These are phyloP conservation scores for Rotaria macrura DNA, from an alignment of 2,888 invertebrate species.

Conservation along the genomic window DNA sequence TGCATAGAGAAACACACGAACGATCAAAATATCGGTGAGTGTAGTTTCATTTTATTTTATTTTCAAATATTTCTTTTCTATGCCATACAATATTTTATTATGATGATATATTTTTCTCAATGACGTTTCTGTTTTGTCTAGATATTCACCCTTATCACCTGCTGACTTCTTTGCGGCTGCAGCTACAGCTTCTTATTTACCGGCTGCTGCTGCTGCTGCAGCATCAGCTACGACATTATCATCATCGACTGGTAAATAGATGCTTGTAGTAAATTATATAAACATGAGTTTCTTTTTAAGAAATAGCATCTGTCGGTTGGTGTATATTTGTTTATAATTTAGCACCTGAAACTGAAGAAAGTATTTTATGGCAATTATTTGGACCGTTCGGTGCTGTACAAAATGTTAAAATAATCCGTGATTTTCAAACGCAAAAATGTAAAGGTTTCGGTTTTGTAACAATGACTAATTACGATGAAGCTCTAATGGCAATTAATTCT, in stretches of 20 bases:
- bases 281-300: not conserved
- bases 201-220: conserved; percentile 20
- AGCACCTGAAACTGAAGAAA: conserved; percentile 80
- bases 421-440: conserved; percentile 87
- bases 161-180: conserved; percentile 23
- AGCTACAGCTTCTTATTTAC: conserved; percentile 5
- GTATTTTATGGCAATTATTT: conserved; percentile 81
- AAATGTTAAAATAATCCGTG: conserved; percentile 88
- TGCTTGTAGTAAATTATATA: not conserved
- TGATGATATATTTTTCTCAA: too few species aligned
- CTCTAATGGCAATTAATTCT: conserved; percentile 85
- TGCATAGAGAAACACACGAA: conserved; percentile 13
- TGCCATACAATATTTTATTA: not conserved
- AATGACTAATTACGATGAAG: conserved; percentile 95
- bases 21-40: conserved; percentile 20
- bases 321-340: conserved; percentile 85
- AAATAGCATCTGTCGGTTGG: conserved; percentile 62
- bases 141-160: conserved; percentile 12
- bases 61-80: too few species aligned
- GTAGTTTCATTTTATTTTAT: not conserved
- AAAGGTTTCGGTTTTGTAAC: conserved; percentile 96
- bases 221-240: conserved; percentile 35
- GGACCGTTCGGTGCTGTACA: conserved; percentile 94
- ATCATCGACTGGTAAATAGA: conserved; percentile 9
- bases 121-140: too few species aligned